Evolutionary conservation across 2,797 vertebrate genomes (phyloP).

Genomic region (Epinephelus awoara): DNA sequence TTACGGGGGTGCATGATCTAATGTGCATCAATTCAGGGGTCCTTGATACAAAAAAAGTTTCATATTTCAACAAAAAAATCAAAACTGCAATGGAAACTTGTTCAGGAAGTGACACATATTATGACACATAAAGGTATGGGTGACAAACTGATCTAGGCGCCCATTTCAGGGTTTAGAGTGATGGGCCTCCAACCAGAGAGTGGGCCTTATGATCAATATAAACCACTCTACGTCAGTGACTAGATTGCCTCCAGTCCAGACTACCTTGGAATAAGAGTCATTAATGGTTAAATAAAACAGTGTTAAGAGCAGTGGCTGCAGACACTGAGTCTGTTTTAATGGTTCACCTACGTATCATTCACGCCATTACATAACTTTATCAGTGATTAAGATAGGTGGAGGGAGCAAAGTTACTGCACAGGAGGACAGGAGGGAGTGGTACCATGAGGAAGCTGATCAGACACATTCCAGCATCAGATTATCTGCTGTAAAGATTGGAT

Average conservation of each 20-base stretch:
- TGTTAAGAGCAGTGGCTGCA: neutral
- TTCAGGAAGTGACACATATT: neutral
- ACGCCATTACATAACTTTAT: conserved; percentile 40
- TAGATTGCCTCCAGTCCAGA: neutral
- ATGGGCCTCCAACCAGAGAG: neutral
- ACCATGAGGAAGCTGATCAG: conserved; percentile 1
- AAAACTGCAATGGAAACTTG: neutral
- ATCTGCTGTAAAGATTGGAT: conserved; percentile 40
- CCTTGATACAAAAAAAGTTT: no score
- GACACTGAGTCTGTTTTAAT: conserved; percentile 1
- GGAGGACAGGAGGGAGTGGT: conserved; percentile 2
- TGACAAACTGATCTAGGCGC: neutral
- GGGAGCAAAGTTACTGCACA: neutral
- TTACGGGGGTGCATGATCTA: no score
- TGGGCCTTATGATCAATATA: neutral
- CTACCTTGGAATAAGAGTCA: neutral
- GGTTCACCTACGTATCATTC: neutral
- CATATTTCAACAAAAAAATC: neutral
- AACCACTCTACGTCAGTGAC: neutral
- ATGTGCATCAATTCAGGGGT: no score
- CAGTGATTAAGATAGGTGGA: conserved; percentile 4
- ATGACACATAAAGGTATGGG: neutral
- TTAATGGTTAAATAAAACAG: neutral
- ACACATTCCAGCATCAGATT: conserved; percentile 22
- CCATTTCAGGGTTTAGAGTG: neutral